Conservation (phyloP, 53 echinoderm and acorn worm genomes). For the Luidia sarsii region DNA sequence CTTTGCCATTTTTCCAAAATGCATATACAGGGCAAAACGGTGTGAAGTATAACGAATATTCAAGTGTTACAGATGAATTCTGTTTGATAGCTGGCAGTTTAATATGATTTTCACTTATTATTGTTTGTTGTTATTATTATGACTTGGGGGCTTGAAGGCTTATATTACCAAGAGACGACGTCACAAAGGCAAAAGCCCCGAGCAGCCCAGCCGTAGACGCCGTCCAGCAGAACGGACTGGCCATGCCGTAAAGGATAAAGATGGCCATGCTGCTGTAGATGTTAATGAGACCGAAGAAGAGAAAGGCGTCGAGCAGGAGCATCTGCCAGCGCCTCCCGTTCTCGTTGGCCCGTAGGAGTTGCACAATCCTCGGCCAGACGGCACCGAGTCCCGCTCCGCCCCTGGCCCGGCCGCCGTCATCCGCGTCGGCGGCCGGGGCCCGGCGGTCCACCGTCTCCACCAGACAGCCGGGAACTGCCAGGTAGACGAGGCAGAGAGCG, state of each 20-base stretch:
- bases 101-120: no score
- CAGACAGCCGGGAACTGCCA: constrained; percentile 36
- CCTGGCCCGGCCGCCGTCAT: not conserved
- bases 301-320: constrained; percentile 28
- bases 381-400: not conserved
- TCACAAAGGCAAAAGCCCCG: not conserved
- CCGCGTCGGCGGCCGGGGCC: not conserved
- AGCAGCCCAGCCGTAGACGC: constrained; percentile 43
- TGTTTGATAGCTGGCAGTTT: no score
- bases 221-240: constrained; percentile 66
- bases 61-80: no score
- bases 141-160: no score
- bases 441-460: constrained; percentile 51
- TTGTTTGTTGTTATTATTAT: no score
- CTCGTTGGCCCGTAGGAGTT: constrained; percentile 42
- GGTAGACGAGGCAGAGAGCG: constrained; percentile 27
- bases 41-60: no score
- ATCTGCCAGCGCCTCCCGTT: constrained; percentile 42
- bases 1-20: no score
- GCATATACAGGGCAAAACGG: no score
- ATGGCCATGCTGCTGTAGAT: constrained; percentile 17
- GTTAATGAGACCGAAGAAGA: constrained; percentile 15
- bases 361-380: constrained; percentile 24
- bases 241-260: constrained; percentile 54
- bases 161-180: constrained; percentile 56